These are phyloP conservation scores for Formica selysi DNA, from an alignment of 1,140 invertebrate species.

Conservation along the genomic window DNA sequence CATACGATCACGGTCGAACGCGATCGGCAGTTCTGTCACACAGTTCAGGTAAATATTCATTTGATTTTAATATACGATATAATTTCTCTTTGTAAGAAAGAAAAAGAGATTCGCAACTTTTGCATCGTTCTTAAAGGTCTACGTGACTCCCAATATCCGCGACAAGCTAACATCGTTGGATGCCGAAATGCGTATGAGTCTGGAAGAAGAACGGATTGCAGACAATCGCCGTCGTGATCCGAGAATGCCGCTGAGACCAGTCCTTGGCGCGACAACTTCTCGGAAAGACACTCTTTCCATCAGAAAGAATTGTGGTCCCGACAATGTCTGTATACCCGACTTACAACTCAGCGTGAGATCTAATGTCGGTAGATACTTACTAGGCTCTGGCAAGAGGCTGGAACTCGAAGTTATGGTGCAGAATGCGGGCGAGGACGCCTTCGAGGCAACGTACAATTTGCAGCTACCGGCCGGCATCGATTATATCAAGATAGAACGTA, in stretches of 20 bases:
- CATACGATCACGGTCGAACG: slow-evolving; percentile 87
- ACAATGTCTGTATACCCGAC: too few species aligned
- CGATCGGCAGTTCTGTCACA: slow-evolving; percentile 88
- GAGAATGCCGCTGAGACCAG: slow-evolving; percentile 88
- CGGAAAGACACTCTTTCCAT: too few species aligned
- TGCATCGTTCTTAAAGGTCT: slow-evolving; percentile 85
- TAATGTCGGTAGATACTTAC: slow-evolving; percentile 91
- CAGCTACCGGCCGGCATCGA: slow-evolving; percentile 92
- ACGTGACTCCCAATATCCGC: slow-evolving; percentile 89
- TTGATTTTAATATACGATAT: neutral
- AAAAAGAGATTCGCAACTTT: neutral
- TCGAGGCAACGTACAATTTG: slow-evolving; percentile 94
- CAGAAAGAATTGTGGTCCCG: too few species aligned
- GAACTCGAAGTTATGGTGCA: slow-evolving; percentile 92
- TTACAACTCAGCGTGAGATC: slow-evolving; percentile 89
- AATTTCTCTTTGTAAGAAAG: neutral
- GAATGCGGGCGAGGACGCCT: slow-evolving; percentile 95
- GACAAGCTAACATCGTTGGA: slow-evolving; percentile 97
- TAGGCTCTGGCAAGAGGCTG: slow-evolving; percentile 92
- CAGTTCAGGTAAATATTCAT: slow-evolving; percentile 87
- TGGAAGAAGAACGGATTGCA: slow-evolving; percentile 85
- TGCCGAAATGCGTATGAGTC: slow-evolving; percentile 94
- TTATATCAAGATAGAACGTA: slow-evolving; percentile 90
- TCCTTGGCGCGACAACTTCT: slow-evolving; percentile 91
- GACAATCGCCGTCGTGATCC: slow-evolving; percentile 83